Evolutionary conservation across 2,888 invertebrate species (phyloP).

Genomic region (Caenorhabditis sp.): DNA sequence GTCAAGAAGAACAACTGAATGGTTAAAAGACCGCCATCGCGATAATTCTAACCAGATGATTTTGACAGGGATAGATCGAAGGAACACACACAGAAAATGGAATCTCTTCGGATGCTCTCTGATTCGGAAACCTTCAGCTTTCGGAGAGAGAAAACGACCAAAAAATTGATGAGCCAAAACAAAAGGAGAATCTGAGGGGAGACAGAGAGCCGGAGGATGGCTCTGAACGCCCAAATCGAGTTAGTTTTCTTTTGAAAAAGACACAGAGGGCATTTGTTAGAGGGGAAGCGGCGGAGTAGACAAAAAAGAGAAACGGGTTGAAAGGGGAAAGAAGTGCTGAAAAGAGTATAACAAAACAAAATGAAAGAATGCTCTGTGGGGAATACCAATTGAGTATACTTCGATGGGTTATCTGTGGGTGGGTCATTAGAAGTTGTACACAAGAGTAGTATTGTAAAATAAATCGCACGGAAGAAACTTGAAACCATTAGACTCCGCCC

Average conservation of each 20-base stretch:
- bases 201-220: neutral
- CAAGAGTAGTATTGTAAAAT: too few relatives aligned
- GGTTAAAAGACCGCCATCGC: conserved; percentile 9
- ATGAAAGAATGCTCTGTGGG: conserved; percentile 31
- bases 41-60: conserved; percentile 31
- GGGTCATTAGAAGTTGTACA: conserved; percentile 30
- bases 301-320: conserved; percentile 33
- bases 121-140: conserved; percentile 21
- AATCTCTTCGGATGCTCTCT: conserved; percentile 21
- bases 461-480: too few relatives aligned
- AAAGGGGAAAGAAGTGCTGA: conserved; percentile 19
- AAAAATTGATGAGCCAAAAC: conserved; percentile 62
- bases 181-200: conserved; percentile 20
- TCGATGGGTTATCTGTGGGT: conserved; percentile 38
- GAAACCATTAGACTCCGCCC: too few relatives aligned
- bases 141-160: too few relatives aligned
- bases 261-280: conserved; percentile 43
- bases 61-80: neutral
- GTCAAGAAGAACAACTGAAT: too few relatives aligned
- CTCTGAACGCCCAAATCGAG: conserved; percentile 62
- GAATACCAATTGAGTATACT: conserved; percentile 32
- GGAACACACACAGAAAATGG: neutral
- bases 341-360: conserved; percentile 44
- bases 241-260: conserved; percentile 52
- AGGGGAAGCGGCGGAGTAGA: neutral